Evolutionary conservation across 2,888 invertebrate genomes (phyloP).

Genomic region (Protophormia terraenovae): DNA sequence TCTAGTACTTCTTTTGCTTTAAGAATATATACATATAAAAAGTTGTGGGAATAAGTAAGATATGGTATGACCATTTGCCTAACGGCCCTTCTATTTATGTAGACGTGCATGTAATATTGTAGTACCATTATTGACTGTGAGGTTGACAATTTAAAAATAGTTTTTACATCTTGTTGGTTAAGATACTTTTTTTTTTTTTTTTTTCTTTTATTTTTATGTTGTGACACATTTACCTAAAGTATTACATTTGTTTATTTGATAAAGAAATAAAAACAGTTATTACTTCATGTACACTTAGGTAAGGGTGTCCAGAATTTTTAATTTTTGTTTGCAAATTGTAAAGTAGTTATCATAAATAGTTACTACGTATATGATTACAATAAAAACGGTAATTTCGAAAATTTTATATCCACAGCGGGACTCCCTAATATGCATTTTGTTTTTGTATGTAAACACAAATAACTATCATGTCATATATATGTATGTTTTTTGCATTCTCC

Average conservation of each 20-base stretch:
- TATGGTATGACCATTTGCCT: slow-evolving; percentile 27
- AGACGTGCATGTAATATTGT: neutral
- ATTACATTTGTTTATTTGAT: slow-evolving; percentile 21
- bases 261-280: neutral
- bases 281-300: neutral
- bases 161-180: no score
- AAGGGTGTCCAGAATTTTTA: neutral
- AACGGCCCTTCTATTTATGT: neutral
- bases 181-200: no score
- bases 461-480: no score
- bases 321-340: neutral
- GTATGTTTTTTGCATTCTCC: neutral
- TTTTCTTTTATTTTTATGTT: neutral
- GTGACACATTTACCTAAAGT: slow-evolving; percentile 16
- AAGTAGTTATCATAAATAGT: no score
- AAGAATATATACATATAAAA: neutral
- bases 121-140: neutral
- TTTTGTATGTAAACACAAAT: no score
- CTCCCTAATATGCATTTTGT: no score
- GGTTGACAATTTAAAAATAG: slow-evolving; percentile 31
- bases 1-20: no score
- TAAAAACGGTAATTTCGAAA: no score
- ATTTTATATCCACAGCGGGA: no score
- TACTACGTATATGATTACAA: no score
- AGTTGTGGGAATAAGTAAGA: neutral